Evolutionary conservation across 2,888 invertebrate genomes (phyloP).

Genomic region (Xanthia icteritia): DNA sequence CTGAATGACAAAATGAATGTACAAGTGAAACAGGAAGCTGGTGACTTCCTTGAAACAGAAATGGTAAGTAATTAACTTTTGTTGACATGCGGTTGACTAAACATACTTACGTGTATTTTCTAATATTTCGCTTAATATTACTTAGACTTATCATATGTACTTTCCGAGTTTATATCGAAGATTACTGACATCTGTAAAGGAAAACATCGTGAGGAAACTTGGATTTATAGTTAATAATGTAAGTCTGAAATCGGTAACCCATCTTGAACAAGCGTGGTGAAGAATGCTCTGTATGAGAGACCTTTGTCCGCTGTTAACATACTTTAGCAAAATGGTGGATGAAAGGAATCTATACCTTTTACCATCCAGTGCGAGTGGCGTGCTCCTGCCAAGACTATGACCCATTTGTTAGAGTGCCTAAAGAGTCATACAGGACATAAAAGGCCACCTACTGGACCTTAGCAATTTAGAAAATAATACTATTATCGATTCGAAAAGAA

Average conservation of each 20-base stretch:
- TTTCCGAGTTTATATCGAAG: background rate
- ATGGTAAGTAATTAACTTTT: constrained; percentile 71
- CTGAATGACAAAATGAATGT: constrained; percentile 93
- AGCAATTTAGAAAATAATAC: background rate
- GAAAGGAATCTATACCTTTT: background rate
- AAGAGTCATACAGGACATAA: background rate
- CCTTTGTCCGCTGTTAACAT: background rate
- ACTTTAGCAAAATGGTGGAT: background rate
- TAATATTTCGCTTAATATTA: background rate
- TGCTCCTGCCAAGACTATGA: background rate
- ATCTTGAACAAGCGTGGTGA: background rate
- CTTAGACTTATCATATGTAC: background rate
- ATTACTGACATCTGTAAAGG: background rate
- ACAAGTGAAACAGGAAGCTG: constrained; percentile 85
- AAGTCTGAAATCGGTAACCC: background rate
- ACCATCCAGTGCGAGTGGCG: background rate
- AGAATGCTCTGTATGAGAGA: background rate
- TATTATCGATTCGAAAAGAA: background rate
- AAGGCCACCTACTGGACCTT: background rate
- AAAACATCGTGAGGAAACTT: background rate
- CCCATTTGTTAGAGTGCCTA: background rate
- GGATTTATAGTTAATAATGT: background rate
- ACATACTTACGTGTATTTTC: background rate
- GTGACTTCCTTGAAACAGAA: constrained; percentile 82
- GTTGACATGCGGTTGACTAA: background rate